Base-by-base conservation (phyloP, 2,888 invertebrate species). In the Oscheius myriophilus region DNA sequence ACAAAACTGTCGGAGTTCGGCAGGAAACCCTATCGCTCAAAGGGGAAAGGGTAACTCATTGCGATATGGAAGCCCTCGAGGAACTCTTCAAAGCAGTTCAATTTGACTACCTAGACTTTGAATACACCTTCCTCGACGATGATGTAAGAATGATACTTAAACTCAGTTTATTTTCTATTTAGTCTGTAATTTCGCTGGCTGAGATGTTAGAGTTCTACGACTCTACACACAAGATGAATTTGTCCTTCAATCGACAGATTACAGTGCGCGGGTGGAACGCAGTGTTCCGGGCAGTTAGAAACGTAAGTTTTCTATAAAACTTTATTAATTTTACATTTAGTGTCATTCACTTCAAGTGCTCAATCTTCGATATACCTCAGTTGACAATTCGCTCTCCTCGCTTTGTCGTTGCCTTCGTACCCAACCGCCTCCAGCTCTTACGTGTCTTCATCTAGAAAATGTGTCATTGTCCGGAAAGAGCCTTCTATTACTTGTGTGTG, bases 171-270 rank as follows among this genome's bases (percentile, higher is more conserved):
- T 14, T 42, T 41, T 42, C 2, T 26, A 26, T 25, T 18, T 87
- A 90, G 89, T 89, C 90, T 70, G 90, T 92, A 51, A 92, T 92
- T 81, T 92, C 93, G 52, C 87, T 95, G 64, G 94, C 93, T 87
- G 94, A 95, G 87, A 94, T 94, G 92, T 90, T 94, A 73, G 94
- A 95, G 87, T 95, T 93, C 87, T 95, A 95, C 87, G 94, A 94
- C 87, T 93, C 93, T 53, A 91, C 92, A 0, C 89, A 90, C 0
- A 90, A 91, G 77, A 88, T 95, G 72, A 92, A 92, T 86, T 91
- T 95, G 75, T 91, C 92, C 42, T 91, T 91, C 61, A 93, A 93
- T 87, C 89, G 91, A 69, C 90, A 90, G 79, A 92, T 93, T 87
- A 92, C 92, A 66, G 89, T 90, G 54, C 89, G 92, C 51, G 94